A percentile compares a stretch with the other conserved stretches of the same genome.
Evolutionary conservation across 2,888 invertebrate genomes (phyloP).

Genomic region (Pterostichus madidus): DNA sequence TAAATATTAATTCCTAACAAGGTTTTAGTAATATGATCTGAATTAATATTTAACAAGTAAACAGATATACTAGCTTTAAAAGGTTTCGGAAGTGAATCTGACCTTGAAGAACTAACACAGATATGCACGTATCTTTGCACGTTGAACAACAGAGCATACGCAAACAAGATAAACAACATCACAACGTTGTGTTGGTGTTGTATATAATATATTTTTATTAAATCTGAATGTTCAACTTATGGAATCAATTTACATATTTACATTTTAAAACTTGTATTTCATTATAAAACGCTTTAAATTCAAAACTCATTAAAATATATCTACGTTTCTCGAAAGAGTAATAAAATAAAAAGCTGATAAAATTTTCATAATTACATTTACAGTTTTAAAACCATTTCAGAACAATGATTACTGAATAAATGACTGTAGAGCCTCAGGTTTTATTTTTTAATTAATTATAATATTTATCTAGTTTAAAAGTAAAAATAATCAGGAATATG

Average conservation of each 20-base stretch:
- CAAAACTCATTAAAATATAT: neutral
- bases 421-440: no score
- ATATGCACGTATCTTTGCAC: neutral
- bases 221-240: neutral
- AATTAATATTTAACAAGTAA: neutral
- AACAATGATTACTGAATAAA: no score
- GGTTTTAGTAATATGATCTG: neutral
- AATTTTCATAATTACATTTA: no score
- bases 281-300: neutral
- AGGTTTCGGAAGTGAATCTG: constrained; percentile 26
- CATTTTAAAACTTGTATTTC: neutral
- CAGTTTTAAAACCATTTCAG: no score
- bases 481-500: constrained; percentile 1
- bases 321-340: no score
- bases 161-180: constrained; percentile 1
- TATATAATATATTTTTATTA: neutral
- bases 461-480: neutral
- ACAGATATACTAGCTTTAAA: constrained; percentile 11
- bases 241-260: neutral
- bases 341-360: no score
- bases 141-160: constrained; percentile 2
- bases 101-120: constrained; percentile 18
- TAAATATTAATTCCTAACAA: no score
- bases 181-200: neutral
- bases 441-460: neutral